Evolutionary conservation across 2,797 vertebrate species (phyloP).

Genomic region (Scyliorhinus canicula): DNA sequence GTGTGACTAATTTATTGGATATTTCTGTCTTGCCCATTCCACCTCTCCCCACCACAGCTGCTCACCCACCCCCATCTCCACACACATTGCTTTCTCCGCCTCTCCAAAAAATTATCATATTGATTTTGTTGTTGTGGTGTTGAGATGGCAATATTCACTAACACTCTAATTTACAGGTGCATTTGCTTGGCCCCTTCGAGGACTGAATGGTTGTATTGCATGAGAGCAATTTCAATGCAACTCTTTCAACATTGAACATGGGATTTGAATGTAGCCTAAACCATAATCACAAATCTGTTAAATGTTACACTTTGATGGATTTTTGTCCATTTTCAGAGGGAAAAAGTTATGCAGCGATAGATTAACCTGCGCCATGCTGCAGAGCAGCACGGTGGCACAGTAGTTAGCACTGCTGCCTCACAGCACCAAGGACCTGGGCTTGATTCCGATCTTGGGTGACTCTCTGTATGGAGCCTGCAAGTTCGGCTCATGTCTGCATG

Average conservation of each 20-base stretch:
- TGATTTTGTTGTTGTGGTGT: neutral
- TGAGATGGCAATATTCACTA: neutral
- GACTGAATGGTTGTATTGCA: neutral
- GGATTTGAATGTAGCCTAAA: neutral
- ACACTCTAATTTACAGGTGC: neutral
- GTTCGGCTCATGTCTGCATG: too few relatives aligned
- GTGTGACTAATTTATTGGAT: neutral
- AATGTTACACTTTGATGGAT: neutral
- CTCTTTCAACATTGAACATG: neutral
- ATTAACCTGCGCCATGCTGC: constrained; percentile 1
- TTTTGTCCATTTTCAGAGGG: neutral
- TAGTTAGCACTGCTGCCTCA: too few relatives aligned
- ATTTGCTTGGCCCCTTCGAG: neutral
- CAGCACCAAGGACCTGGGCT: too few relatives aligned
- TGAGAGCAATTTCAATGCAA: neutral
- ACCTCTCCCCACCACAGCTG: too few relatives aligned
- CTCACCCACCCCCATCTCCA: too few relatives aligned
- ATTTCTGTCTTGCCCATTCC: neutral
- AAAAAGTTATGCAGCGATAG: neutral
- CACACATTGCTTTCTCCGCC: too few relatives aligned
- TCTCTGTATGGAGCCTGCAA: too few relatives aligned
- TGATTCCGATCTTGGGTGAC: too few relatives aligned
- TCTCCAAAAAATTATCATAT: neutral
- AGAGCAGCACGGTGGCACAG: too few relatives aligned
- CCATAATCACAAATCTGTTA: neutral